Percentiles rank a stretch among this genome's conserved stretches.
phyloP scores from a whole-genome alignment of 2,888 invertebrate genomes.

The Tuberolachnus salignus region DNA sequence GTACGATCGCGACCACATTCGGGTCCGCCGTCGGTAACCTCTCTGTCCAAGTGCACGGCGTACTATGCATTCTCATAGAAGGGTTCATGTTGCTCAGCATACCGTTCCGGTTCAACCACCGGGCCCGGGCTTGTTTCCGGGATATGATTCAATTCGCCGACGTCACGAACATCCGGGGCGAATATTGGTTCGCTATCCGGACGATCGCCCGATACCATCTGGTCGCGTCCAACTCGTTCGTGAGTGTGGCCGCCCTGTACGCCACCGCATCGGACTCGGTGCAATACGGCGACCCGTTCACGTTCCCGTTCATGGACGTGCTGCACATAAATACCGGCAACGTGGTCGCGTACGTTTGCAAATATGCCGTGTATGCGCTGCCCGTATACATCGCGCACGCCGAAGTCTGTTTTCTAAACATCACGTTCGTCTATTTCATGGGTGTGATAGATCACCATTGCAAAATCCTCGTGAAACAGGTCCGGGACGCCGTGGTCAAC shows the following conservation, averaged over 20 bases:
- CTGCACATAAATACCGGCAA: background rate
- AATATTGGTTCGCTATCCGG: background rate
- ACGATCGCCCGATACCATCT: background rate
- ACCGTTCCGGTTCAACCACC: background rate
- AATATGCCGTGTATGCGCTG: background rate
- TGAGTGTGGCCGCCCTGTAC: background rate
- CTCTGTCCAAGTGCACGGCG: background rate
- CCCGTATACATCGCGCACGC: conserved; percentile 14
- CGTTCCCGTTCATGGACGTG: conserved; percentile 6
- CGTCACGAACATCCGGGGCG: background rate
- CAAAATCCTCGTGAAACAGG: background rate
- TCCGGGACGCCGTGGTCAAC: background rate
- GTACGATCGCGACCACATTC: background rate
- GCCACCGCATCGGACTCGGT: background rate
- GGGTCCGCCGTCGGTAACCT: background rate
- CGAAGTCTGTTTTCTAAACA: conserved; percentile 2
- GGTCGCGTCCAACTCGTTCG: background rate
- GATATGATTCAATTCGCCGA: background rate
- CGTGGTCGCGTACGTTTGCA: background rate
- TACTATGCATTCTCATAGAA: conserved; percentile 1
- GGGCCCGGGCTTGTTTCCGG: background rate
- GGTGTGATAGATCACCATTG: background rate
- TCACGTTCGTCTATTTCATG: background rate
- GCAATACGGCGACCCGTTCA: background rate
- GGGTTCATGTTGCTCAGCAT: background rate